Evolutionary conservation across 2,888 invertebrate species (phyloP).

Genomic region (Coecobrya sp.): DNA sequence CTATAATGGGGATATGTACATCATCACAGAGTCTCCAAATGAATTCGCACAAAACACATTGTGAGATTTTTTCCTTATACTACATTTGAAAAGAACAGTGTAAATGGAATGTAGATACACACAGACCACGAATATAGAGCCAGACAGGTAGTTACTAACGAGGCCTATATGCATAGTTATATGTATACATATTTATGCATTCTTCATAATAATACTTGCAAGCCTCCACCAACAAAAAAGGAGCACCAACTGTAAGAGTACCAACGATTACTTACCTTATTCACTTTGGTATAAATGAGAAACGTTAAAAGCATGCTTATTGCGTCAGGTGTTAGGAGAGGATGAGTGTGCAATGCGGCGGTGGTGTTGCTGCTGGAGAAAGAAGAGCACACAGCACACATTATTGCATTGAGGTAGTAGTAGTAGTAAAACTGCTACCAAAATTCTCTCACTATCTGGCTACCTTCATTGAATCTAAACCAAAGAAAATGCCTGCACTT

Average conservation of each 20-base stretch:
- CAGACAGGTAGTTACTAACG: neutral
- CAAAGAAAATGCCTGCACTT: constrained; percentile 7
- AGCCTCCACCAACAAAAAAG: constrained; percentile 35
- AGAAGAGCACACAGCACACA: constrained; percentile 47
- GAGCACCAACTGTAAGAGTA: constrained; percentile 13
- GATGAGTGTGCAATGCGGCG: constrained; percentile 68
- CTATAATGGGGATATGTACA: constrained; percentile 7
- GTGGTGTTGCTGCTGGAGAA: constrained; percentile 17
- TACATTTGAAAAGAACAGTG: neutral
- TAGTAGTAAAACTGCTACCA: too few relatives aligned
- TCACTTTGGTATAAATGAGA: constrained; percentile 56
- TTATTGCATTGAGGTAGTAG: constrained; percentile 35
- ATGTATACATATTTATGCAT: neutral
- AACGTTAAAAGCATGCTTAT: constrained; percentile 68
- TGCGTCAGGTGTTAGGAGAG: constrained; percentile 71
- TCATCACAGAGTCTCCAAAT: neutral
- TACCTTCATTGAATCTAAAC: neutral
- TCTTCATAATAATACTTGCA: neutral
- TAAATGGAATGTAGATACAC: neutral
- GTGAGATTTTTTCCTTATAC: constrained; percentile 21
- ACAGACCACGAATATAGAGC: neutral
- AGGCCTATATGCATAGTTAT: neutral
- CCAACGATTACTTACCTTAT: constrained; percentile 45
- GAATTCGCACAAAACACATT: constrained; percentile 33
- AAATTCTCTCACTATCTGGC: constrained; percentile 3